phyloP scores from a whole-genome alignment of 2,888 invertebrate genomes.

The Strigamia transsilvanica region DNA sequence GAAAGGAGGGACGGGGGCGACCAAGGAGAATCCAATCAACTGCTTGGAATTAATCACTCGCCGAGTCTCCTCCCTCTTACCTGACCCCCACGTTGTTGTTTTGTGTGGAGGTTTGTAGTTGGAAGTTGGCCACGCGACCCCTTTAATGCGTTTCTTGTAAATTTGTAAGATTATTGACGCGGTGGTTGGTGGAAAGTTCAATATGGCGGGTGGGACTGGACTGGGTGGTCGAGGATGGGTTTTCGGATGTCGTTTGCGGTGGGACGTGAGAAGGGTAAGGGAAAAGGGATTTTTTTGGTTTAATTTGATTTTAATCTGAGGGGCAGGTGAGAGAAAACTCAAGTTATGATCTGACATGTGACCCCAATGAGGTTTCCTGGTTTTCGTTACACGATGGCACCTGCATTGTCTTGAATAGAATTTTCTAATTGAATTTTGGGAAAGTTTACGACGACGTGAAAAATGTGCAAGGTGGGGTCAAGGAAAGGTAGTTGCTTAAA shows the following conservation, averaged over 20 bases:
- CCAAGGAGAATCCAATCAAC: neutral
- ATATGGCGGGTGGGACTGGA: neutral
- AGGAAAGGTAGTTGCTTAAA: neutral
- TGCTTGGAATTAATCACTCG: neutral
- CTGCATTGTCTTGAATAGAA: neutral
- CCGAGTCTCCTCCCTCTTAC: neutral
- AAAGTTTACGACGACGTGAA: neutral
- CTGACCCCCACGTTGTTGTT: neutral
- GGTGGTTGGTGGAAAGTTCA: neutral
- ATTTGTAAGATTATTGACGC: too few species aligned
- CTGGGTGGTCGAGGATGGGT: neutral
- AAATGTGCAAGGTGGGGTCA: neutral
- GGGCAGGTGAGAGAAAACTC: neutral
- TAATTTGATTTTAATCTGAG: slow-evolving; percentile 3
- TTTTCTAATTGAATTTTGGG: neutral
- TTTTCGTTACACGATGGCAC: neutral
- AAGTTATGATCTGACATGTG: neutral
- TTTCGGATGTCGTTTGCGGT: too few species aligned
- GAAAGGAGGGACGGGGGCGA: neutral
- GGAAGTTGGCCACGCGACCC: neutral
- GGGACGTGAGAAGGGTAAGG: too few species aligned
- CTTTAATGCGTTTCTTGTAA: neutral
- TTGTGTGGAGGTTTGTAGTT: neutral
- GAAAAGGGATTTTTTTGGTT: neutral
- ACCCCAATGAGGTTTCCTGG: neutral